Evolutionary conservation across 2,888 invertebrate genomes (phyloP), one percentile per base, ranked within the genome.

Genomic region (Lasius platythorax): DNA sequence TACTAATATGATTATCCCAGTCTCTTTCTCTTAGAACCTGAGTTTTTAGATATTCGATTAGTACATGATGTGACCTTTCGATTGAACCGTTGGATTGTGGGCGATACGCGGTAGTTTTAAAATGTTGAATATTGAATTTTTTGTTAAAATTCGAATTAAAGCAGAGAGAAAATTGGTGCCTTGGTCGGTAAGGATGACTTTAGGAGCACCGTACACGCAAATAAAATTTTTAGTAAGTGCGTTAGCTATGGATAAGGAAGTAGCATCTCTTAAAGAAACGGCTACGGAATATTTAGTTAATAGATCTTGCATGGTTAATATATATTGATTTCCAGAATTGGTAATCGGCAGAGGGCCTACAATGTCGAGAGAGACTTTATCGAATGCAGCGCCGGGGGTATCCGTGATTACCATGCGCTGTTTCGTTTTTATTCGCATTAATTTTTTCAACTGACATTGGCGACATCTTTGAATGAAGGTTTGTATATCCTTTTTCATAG

Each of bases 401-500:
- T 37, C 37, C 0, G 37, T 37, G 4, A 37, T 37, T 37, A 37
- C 5, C 37, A 37, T 37, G 4, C 4, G 15, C 18, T 37, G 33
- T 37, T 8, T 37, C 2, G 9, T 6, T 18, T 37, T 64, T 18
- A 64, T 3, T 1, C 18, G 18, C 1, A n/a, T 37, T 37, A 64
- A 8, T n/a, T 64, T 64, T 33, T 64, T 64, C n/a, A 64, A 64
- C 18, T 64, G 64, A 8, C 33, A 64, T 37, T 64, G 37, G 5
- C 37, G 37, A 46, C 75, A 75, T 9, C 3, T 28, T 30, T 63
- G 28, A 33, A 64, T 75, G 15, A 63, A 75, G 0, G 33, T 18
- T 9, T 75, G 63, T 33, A 75, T 46, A n/a, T 63, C 64, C 2
- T 4, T 1, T 63, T 75, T 75, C 75, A 75, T 63, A 15, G 30